Evolutionary conservation across 2,888 invertebrate species (phyloP), one percentile per base, ranked within the genome.

Genomic region (Agrochola litura): DNA sequence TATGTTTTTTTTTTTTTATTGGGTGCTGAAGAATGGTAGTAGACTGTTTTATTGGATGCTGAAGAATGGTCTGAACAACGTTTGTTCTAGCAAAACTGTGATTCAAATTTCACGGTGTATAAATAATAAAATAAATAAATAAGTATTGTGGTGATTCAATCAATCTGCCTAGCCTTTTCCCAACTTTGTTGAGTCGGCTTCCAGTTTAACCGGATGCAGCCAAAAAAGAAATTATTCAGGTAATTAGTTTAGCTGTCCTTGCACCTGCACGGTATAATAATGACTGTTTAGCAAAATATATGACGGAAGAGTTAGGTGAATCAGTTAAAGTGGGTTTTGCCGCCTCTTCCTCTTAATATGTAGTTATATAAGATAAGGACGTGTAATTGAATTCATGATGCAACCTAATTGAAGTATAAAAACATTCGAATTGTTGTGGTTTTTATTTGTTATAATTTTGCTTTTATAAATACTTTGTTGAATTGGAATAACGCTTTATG

Each of bases 321-420:
- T 78, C 56, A 72, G 74, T 71, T 58, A 43, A 12, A 86, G 79
- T 89, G 86, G 88, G 84, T 84, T 89, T 89, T 89, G 72, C 84
- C 84, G 60, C 65, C 56, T 81, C 58, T 86, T 86, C 75, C 72
- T 85, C 81, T 81, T 65, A 77, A 77, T 83, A 79, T 79, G 1
- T 65, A 64, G 37, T 54, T 30, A 14, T 16, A 30, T 43, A 63
- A 56, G 79, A 74, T 78, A 82, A 74, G 70, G 37, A 58, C 37
- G 56, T 46, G 64, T 56, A 73, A 30, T 69, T 43, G 43, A 68
- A 69, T 30, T 73, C 16, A 43, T 10, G 14, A 49, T 52, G 30
- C 19, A 30, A 30, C 14, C n/a, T 52, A 22, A 43, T 58, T 70
- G 2, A 25, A 58, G n/a, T 69, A 22, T 8, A n/a, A 43, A 14